Evolutionary conservation across 2,113 vertebrate genomes (phyloP), one percentile per base, ranked within the genome.

Genomic region (Caracal caracal): DNA sequence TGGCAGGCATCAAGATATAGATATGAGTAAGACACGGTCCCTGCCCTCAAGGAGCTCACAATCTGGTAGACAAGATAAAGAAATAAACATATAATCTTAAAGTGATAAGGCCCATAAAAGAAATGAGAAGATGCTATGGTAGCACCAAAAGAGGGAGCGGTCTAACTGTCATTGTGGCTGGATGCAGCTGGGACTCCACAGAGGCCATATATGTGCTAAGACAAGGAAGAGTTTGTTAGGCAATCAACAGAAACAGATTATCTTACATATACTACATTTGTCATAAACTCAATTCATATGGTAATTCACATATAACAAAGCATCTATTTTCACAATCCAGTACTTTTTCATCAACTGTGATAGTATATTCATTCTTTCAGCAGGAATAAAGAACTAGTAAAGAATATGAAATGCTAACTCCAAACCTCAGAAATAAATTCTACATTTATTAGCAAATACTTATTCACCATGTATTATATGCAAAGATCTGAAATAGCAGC

Each of bases 21-120:
- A 49, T 28, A 88, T 4, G 10, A 95, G 63, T 79, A 73, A 59
- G 56, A 96, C 10, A 49, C 1, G 30, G 19, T 9, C 30, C 94
- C 81, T 97, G 97, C 94, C 93, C 95, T 95, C 94, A 88, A 96
- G 94, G 97, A 97, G 95, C 96, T 94, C 92, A 95, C 96, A 97
- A 35, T 97, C 94, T 97, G 90, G 65, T 30, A 26, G 47, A 30
- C 0, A 1, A 84, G 26, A 47, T 65, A 12, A 87, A 84, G 37
- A 83, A 88, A 92, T 40, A 70, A 90, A 37, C 61, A 92, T 12
- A 92, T 16, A 94, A 75, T 26, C 70, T 83, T 7, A 35, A 75
- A 73, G 70, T 22, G n/a, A 49, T 43, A 73, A 61, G 30, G 40
- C 17, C 79, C 43, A 24, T 89, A 66, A 80, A 86, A 80, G 43